phyloP scores from a whole-genome alignment of 2,113 vertebrate species.

The Marcusenius ussheri region DNA sequence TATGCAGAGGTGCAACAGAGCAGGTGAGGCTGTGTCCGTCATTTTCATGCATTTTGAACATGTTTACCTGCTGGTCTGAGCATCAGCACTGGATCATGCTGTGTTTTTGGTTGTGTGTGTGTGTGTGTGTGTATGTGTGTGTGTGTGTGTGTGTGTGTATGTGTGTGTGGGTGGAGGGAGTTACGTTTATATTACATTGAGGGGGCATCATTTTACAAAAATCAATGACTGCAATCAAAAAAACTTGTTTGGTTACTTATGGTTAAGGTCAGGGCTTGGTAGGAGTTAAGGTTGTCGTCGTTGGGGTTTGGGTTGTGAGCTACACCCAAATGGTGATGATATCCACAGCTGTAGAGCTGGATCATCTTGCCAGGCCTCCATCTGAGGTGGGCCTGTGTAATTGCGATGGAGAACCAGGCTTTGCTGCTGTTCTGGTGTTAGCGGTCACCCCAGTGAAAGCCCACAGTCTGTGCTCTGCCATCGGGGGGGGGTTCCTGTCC shows the following conservation, averaged over 20 bases:
- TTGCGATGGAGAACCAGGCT: neutral
- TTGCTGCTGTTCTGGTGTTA: neutral
- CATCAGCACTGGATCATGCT: neutral
- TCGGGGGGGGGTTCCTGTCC: neutral
- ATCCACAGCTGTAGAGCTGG: neutral
- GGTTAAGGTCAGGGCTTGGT: neutral
- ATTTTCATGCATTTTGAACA: neutral
- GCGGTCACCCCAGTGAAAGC: neutral
- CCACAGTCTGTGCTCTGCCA: neutral
- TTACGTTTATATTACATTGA: too few species aligned
- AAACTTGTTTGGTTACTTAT: neutral
- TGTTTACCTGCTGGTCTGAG: neutral
- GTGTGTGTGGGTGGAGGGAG: too few species aligned
- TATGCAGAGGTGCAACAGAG: neutral
- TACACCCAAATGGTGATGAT: neutral
- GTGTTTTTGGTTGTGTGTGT: neutral
- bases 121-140: too few species aligned
- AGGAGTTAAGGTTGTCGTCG: neutral
- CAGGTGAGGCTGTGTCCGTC: constrained; percentile 1
- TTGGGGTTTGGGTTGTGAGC: neutral
- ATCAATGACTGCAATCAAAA: neutral
- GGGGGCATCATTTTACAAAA: neutral
- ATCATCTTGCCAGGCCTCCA: neutral
- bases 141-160: neutral
- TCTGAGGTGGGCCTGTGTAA: neutral